phyloP scores from a whole-genome alignment of 2,113 vertebrate species.

The Marmota monax region DNA sequence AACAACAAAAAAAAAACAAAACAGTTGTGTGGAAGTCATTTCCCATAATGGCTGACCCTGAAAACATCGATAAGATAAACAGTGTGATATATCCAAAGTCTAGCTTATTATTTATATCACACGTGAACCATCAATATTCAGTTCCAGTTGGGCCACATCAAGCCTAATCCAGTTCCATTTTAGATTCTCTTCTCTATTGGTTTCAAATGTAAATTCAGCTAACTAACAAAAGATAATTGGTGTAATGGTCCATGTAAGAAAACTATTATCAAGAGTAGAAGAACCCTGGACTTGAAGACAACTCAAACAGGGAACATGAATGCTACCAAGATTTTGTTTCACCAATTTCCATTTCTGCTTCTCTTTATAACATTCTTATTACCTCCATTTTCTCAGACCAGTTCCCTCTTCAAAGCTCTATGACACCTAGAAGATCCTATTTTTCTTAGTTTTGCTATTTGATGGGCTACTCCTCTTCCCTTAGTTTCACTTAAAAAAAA shows the following conservation, averaged over 20 bases:
- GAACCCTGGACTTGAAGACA: background rate
- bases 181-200: background rate
- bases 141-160: background rate
- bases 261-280: background rate
- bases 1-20: background rate
- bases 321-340: background rate
- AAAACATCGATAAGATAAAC: background rate
- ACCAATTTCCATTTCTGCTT: background rate
- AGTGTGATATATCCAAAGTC: background rate
- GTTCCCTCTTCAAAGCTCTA: background rate
- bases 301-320: background rate
- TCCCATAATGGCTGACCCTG: background rate
- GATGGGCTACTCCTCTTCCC: background rate
- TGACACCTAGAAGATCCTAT: background rate
- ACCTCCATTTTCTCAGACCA: background rate
- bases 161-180: background rate
- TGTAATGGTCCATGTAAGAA: background rate
- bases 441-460: background rate
- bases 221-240: background rate
- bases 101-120: background rate
- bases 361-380: background rate
- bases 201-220: conserved; percentile 47
- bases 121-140: background rate
- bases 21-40: background rate
- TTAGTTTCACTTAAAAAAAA: background rate